Base-by-base conservation (phyloP, 1,140 invertebrate genomes). In the Polypedilum pembai region DNA sequence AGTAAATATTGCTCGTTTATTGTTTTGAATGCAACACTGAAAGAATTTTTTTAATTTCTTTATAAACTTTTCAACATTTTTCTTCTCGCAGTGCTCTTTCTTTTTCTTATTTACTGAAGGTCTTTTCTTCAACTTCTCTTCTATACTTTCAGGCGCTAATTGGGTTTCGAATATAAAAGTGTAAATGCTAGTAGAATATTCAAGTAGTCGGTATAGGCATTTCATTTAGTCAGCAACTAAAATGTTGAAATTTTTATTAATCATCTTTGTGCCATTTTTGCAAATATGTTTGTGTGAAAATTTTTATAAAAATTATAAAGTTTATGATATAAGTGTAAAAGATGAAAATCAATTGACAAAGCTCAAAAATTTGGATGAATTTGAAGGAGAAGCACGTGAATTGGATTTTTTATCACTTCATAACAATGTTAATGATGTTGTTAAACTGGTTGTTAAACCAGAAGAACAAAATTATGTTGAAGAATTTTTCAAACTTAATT, bases 261-360 rank as follows among this genome's bases (percentile, higher is more conserved):
- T n/a, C n/a, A 74, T 74, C n/a, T 74, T 74, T 18, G 18, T 41
- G 12, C 10, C 45, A 41, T 74, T 21, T 56, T 18, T 41, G 20
- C 15, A 40, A 18, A 20, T 45, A 7, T 17, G 40, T 18, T 7
- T 40, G 33, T 73, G 7, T 4, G 15, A 65, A n/a, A 40, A 81
- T 8, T n/a, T 20, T 1, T 69, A 69, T 10, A 18, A 69, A 20
- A 18, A 80, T 24, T 80, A 80, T 73, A 79, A 77, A 72, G 75
- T 81, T 18, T 81, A 81, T 56, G 78, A 80, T 73, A 76, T 81
- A 17, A 77, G 74, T 0, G 75, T 79, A 1, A 3, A 73, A 8
- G 78, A 74, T 40, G n/a, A 40, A 8, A 75, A 74, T 1, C 79
- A 81, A 40, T 66, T 56, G 0, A 40, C 78, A n/a, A 20, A 77